Base-by-base conservation (phyloP, 1,140 invertebrate genomes). In the Drosophila nannoptera region DNA sequence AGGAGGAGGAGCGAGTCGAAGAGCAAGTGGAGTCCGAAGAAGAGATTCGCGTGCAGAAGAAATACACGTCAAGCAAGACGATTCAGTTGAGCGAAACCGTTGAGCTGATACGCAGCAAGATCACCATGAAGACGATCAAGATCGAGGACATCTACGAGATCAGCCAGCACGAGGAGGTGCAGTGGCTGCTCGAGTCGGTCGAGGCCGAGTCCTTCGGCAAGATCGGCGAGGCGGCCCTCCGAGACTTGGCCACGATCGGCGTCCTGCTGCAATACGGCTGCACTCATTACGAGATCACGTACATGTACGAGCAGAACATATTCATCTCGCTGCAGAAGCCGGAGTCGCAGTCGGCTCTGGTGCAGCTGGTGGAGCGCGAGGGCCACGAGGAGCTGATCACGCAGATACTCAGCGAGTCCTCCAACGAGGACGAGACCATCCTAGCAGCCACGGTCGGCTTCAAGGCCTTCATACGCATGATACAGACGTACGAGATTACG, bases 401-500 rank as follows among this genome's bases (percentile, higher is more conserved):
- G 0, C 93, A 96, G 89, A 94, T 96, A 16, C 90, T 96, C 11
- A 94, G 94, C 0, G 94, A 95, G 90, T 94, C 95, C 88, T 93
- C 93, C 4, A 92, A 92, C 8, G 92, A 94, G 33, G 94, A 95
- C 73, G 94, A 96, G 88, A 93, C 93, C 52, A 90, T 93, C 12
- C 91, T 95, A 35, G 94, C 94, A 11, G 92, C 94, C 0, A 95
- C 94, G 58, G 93, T 95, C 56, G 95, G 95, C 7, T 96, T 96
- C 87, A 92, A 93, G 75, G 95, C 95, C 5, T 95, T 96, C 77
- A 94, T 96, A 90, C 93, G 93, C 78, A 96, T 96, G 94, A 92
- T 96, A 7, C 94, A 96, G 81, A 90, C 94, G 46, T 93, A 94
- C 75, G 93, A 95, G 87, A 93, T 93, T 11, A 94, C 94, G 4